A percentile compares a stretch with the other conserved stretches of the same genome.
phyloP scores from a whole-genome alignment of 2,113 vertebrate genomes.

The Rhagologus leucostigma region DNA sequence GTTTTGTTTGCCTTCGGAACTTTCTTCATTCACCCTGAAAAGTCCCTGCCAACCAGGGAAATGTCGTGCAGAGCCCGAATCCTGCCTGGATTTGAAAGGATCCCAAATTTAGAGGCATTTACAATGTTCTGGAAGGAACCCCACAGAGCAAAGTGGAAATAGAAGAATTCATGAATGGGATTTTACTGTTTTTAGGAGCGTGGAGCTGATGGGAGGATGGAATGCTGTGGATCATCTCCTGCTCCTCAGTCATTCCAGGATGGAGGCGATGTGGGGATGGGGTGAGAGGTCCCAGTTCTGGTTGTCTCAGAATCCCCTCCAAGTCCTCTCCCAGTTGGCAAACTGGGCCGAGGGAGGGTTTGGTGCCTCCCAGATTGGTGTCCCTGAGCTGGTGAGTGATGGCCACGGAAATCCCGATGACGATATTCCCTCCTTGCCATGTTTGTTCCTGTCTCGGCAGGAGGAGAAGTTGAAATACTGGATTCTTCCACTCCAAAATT shows the following conservation, averaged over 20 bases:
- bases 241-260: neutral
- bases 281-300: neutral
- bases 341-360: neutral
- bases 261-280: neutral
- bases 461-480: neutral
- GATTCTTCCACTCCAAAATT: neutral
- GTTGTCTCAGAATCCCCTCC: neutral
- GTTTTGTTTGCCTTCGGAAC: neutral
- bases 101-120: neutral
- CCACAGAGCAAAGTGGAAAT: neutral
- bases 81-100: neutral
- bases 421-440: neutral
- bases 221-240: neutral
- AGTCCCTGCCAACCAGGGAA: neutral
- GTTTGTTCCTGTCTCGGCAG: neutral
- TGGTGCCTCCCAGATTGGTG: neutral
- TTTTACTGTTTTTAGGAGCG: neutral
- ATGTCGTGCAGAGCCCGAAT: neutral
- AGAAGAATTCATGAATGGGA: neutral
- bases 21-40: neutral
- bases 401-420: neutral
- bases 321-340: neutral
- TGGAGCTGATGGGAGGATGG: neutral
- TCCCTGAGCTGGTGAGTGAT: neutral
- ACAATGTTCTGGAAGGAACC: neutral